A percentile compares a stretch with the other conserved stretches of the same genome.
Evolutionary conservation across 2,797 vertebrate species (phyloP).

Genomic region (Galagoides demidoff): DNA sequence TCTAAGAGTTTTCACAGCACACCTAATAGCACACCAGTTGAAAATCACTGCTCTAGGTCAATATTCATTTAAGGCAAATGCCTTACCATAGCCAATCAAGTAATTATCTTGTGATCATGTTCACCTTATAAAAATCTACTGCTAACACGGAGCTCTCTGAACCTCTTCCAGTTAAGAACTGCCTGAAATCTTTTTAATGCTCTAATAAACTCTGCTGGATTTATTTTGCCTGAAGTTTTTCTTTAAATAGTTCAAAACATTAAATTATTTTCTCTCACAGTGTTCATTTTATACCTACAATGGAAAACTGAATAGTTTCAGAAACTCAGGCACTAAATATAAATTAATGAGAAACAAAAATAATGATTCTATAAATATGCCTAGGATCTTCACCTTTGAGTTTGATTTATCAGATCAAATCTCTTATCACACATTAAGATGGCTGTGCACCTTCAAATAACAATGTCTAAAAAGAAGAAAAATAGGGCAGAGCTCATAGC

Average conservation of each 20-base stretch:
- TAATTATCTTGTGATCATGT: not conserved
- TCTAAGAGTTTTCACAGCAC: too few species aligned
- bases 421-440: not conserved
- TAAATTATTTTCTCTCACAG: not conserved
- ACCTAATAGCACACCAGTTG: too few species aligned
- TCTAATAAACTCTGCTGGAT: not conserved
- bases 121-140: not conserved
- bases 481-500: not conserved
- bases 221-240: not conserved
- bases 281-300: not conserved
- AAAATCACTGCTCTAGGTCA: not conserved
- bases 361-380: not conserved
- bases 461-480: not conserved
- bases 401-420: slow-evolving; percentile 5
- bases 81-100: not conserved
- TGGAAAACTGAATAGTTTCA: not conserved
- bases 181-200: not conserved
- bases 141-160: not conserved
- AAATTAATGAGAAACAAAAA: slow-evolving; percentile 19
- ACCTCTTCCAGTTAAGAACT: not conserved
- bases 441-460: not conserved
- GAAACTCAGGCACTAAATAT: not conserved
- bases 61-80: not conserved
- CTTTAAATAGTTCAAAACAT: not conserved
- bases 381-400: not conserved